These are phyloP conservation scores for Propithecus coquereli DNA, from an alignment of 2,113 vertebrate genomes.

Conservation along the genomic window DNA sequence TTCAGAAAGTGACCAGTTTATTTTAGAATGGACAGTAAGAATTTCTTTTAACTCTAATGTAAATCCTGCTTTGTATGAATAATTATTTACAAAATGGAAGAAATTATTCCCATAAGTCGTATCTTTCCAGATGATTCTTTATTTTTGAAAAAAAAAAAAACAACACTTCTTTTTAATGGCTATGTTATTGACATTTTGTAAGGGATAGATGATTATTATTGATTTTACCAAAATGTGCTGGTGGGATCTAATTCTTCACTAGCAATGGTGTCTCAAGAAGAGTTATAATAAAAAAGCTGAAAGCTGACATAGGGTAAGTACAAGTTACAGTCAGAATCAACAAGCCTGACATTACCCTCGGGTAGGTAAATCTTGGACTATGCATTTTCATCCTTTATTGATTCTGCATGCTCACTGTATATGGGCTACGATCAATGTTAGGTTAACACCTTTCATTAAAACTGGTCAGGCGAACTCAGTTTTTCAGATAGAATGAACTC, in stretches of 20 bases:
- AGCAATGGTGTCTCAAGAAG: constrained; percentile 84
- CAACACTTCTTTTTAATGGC: constrained; percentile 50
- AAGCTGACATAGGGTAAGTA: constrained; percentile 88
- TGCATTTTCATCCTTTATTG: constrained; percentile 72
- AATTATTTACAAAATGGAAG: constrained; percentile 39
- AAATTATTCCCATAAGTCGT: neutral
- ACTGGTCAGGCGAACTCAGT: constrained; percentile 62
- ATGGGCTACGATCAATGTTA: constrained; percentile 59
- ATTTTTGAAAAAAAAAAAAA: neutral
- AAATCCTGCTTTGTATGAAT: constrained; percentile 18
- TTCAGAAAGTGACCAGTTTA: constrained; percentile 20
- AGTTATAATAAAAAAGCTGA: constrained; percentile 83
- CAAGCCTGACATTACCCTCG: constrained; percentile 83
- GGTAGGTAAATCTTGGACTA: constrained; percentile 86
- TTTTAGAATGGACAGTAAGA: constrained; percentile 5
- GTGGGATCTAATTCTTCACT: constrained; percentile 84
- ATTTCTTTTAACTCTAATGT: neutral
- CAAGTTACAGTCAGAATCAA: constrained; percentile 87
- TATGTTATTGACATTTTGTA: constrained; percentile 66
- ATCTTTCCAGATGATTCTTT: constrained; percentile 26
- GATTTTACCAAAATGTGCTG: constrained; percentile 76
- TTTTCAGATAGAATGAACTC: neutral
- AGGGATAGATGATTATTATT: constrained; percentile 68
- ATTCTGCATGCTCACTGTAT: constrained; percentile 82
- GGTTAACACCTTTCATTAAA: constrained; percentile 61